A percentile compares a stretch with the other conserved stretches of the same genome.
Conservation (phyloP, 2,797 vertebrate species). For the Protonibea diacanthus region DNA sequence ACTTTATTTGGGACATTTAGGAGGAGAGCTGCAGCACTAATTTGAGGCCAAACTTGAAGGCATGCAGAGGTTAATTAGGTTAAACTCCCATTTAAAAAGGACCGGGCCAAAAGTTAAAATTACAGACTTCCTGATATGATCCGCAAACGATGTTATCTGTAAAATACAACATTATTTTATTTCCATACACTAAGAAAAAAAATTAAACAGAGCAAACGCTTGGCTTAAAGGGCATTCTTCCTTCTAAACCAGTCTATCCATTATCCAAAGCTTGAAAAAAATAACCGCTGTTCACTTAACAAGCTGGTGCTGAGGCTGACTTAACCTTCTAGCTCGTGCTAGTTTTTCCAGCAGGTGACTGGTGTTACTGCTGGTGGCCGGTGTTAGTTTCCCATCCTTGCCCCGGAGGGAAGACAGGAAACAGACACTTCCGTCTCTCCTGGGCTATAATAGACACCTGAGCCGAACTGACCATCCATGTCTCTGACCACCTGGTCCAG, state of each 20-base stretch:
- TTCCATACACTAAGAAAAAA: conserved; percentile 1
- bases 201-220: not conserved
- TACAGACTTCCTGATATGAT: conserved; percentile 21
- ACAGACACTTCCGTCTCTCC: conserved; percentile 69
- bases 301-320: conserved; percentile 4
- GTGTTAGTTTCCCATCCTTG: conserved; percentile 66
- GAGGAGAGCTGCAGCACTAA: conserved; percentile 64
- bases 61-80: conserved; percentile 68
- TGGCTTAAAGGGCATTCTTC: not conserved
- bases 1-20: conserved; percentile 76
- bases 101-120: conserved; percentile 47
- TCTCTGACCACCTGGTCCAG: conserved; percentile 82
- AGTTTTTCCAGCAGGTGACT: conserved; percentile 54
- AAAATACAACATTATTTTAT: conserved; percentile 34
- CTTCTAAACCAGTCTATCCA: not conserved
- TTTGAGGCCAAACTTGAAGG: conserved; percentile 66
- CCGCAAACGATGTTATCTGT: conserved; percentile 10
- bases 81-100: conserved; percentile 47
- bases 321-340: not conserved
- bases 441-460: conserved; percentile 70
- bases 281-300: not conserved
- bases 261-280: not conserved
- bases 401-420: conserved; percentile 77
- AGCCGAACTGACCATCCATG: conserved; percentile 82
- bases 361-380: conserved; percentile 17